A percentile compares a stretch with the other conserved stretches of the same genome.
phyloP scores from a whole-genome alignment of 2,888 invertebrate species.

The Lumbricus terrestris region DNA sequence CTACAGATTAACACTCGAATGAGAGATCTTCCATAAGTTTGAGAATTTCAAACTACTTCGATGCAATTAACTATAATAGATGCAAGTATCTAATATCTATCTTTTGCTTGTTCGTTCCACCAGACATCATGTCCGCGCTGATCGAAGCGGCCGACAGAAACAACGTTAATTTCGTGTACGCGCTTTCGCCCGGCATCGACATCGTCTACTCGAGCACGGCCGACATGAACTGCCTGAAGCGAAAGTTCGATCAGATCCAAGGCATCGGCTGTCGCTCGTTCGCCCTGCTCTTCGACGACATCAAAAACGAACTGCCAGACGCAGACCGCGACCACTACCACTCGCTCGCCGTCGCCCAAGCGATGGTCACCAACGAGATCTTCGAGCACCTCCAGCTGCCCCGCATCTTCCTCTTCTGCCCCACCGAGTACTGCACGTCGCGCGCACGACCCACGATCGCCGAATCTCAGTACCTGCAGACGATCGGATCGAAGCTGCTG shows the following conservation, averaged over 20 bases:
- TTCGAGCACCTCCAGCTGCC: slow-evolving; percentile 87
- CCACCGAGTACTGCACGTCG: slow-evolving; percentile 95
- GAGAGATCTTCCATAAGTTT: too few relatives aligned
- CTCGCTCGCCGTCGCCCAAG: slow-evolving; percentile 95
- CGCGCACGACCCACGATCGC: slow-evolving; percentile 87
- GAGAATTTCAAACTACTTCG: too few relatives aligned
- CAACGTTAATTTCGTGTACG: slow-evolving; percentile 91
- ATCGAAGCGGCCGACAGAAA: slow-evolving; percentile 85
- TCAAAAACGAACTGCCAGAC: slow-evolving; percentile 93
- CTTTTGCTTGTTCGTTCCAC: slow-evolving; percentile 54
- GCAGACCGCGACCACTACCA: slow-evolving; percentile 94
- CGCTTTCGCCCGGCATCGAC: slow-evolving; percentile 92
- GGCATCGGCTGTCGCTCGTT: slow-evolving; percentile 90
- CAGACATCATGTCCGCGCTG: slow-evolving; percentile 82
- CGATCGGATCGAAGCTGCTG: slow-evolving; percentile 86
- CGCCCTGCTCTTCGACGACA: slow-evolving; percentile 94
- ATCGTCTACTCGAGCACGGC: slow-evolving; percentile 85
- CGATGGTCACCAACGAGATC: slow-evolving; percentile 91
- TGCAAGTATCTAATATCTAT: background rate
- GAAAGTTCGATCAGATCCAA: slow-evolving; percentile 92
- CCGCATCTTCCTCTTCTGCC: slow-evolving; percentile 82
- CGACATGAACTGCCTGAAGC: slow-evolving; percentile 78
- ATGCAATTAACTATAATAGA: too few relatives aligned
- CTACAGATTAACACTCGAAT: too few relatives aligned
- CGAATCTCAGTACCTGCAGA: slow-evolving; percentile 90